These are phyloP conservation scores for Acanthosepion lycidas DNA, from an alignment of 2,888 invertebrate genomes.

Conservation along the genomic window DNA sequence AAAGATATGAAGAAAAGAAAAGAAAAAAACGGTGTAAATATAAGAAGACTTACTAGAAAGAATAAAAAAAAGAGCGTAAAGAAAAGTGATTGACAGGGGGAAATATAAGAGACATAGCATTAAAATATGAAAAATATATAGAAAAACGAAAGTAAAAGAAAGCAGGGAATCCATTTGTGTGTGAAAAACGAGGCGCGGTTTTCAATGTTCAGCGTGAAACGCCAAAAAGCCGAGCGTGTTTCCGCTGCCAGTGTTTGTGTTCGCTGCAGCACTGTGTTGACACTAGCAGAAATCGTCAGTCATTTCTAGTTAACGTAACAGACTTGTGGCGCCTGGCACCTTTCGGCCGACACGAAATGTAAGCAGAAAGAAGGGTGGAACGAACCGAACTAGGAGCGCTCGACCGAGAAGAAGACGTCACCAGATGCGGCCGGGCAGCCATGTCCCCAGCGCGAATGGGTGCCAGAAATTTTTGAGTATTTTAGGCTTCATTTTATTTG, in stretches of 20 bases:
- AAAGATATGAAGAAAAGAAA: too few species aligned
- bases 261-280: background rate
- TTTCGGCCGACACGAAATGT: background rate
- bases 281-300: conserved; percentile 13
- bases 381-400: conserved; percentile 33
- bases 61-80: too few species aligned
- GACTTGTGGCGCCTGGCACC: conserved; percentile 33
- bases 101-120: too few species aligned
- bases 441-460: background rate
- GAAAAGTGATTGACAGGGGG: too few species aligned
- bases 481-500: background rate
- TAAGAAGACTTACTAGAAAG: too few species aligned
- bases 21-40: too few species aligned
- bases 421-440: background rate
- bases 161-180: background rate
- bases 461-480: background rate
- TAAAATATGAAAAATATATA: too few species aligned
- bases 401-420: background rate
- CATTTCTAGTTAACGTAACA: background rate
- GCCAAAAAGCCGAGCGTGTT: conserved; percentile 21
- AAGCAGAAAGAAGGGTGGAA: conserved; percentile 33
- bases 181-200: conserved; percentile 33
- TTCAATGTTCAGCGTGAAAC: conserved; percentile 33
- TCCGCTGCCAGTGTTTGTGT: background rate
- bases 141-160: too few species aligned